These are phyloP conservation scores for Ammodramus savannarum DNA, from an alignment of 2,113 vertebrate species.

Conservation along the genomic window DNA sequence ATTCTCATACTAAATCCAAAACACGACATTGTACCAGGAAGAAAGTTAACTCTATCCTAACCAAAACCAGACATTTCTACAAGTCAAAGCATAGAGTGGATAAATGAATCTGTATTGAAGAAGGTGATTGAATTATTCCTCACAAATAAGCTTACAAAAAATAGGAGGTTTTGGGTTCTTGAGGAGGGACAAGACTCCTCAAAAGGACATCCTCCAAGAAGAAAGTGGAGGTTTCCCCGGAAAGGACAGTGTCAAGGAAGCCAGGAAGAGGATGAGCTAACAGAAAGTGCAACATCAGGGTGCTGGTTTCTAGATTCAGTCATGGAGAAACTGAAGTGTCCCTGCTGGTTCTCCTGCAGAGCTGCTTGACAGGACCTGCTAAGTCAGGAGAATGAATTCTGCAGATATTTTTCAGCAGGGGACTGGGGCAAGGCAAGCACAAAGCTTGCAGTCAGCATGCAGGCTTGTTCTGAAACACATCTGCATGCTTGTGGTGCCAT, in stretches of 20 bases:
- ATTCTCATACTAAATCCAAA: background rate
- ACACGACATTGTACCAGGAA: background rate
- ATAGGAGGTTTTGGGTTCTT: rapidly evolving
- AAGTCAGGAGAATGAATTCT: background rate
- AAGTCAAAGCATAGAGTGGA: background rate
- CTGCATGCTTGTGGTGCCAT: background rate
- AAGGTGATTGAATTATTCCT: background rate
- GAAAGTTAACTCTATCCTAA: background rate
- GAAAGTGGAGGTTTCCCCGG: background rate
- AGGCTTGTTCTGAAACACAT: background rate
- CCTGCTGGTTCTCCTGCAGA: background rate
- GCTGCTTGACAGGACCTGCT: background rate
- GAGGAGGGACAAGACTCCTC: too few species aligned
- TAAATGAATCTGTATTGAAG: background rate
- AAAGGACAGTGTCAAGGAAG: background rate
- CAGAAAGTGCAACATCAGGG: background rate
- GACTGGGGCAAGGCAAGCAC: background rate
- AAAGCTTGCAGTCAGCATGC: background rate
- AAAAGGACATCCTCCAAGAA: background rate
- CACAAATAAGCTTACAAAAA: background rate
- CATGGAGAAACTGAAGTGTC: background rate
- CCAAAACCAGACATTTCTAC: background rate
- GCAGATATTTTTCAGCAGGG: background rate
- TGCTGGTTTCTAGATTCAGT: background rate
- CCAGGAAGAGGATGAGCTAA: background rate